A percentile compares a stretch with the other conserved stretches of the same genome.
phyloP scores from a whole-genome alignment of 2,113 vertebrate genomes.

The Nematolebias whitei region DNA sequence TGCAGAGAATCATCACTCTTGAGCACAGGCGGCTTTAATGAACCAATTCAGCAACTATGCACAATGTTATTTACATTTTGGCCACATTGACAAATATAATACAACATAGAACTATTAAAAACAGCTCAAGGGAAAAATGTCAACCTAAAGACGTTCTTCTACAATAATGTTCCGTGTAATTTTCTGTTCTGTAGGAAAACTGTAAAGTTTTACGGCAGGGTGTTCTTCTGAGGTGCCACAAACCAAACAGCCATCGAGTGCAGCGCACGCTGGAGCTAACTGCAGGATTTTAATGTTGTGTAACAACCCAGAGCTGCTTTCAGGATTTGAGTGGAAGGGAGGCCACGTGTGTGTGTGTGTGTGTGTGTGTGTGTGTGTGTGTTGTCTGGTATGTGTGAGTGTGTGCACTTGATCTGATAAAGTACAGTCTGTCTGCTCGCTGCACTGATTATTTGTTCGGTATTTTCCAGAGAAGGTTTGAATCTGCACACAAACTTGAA shows the following conservation, averaged over 20 bases:
- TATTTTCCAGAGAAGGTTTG: conserved; percentile 28
- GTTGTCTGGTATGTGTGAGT: conserved; percentile 10
- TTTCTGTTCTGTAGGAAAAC: too few species aligned
- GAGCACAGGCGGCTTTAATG: not conserved
- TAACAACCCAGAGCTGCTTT: conserved; percentile 57
- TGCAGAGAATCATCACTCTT: not conserved
- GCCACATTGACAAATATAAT: too few species aligned
- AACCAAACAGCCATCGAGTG: conserved; percentile 37
- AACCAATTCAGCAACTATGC: too few species aligned
- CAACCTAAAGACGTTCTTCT: too few species aligned
- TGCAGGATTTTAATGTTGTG: conserved; percentile 61
- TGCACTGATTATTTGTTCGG: conserved; percentile 31
- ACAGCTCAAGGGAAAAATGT: too few species aligned
- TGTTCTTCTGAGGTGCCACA: conserved; percentile 16
- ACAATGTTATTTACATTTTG: too few species aligned
- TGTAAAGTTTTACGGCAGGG: conserved; percentile 1
- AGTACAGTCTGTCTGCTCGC: conserved; percentile 39
- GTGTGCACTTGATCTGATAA: conserved; percentile 51
- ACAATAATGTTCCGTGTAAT: too few species aligned
- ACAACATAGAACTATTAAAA: too few species aligned
- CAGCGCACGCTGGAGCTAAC: conserved; percentile 48
- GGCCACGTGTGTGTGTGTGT: not conserved
- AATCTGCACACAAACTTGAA: not conserved
- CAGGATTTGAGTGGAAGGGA: conserved; percentile 40
- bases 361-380: conserved; percentile 8